Evolutionary conservation across 2,888 invertebrate species (phyloP), one percentile per base, ranked within the genome.

Genomic region (Tigriopus californicus): DNA sequence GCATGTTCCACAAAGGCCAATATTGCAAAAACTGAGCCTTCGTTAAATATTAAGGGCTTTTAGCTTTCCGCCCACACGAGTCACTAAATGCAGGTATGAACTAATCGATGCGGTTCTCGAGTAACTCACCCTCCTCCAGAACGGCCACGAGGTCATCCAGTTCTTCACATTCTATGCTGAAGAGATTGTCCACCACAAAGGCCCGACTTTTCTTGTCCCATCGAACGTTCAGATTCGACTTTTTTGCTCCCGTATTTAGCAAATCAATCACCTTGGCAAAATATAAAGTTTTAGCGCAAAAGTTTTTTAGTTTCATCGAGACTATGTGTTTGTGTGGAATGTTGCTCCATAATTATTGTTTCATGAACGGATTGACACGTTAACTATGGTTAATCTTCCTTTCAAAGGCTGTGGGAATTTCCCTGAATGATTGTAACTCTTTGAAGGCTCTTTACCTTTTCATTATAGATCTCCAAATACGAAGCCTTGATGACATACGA

Each of bases 181-280:
- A 94, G n/a, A 88, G 77, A 71, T 94, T 94, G 71, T 94, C 94
- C 5, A 94, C 92, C 70, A 91, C 92, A 72, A 94, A 94, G 2
- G 91, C 85, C 13, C 87, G 76, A 53, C 83, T 83, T 69, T 91
- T 91, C 70, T 92, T 91, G 48, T 88, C 87, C 92, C 94, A 94
- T 54, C 94, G 77, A 12, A 94, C 90, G 60, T 86, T 83, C 49
- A 92, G 75, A 0, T 90, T 84, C 70, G 85, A 83, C 55, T 85
- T 77, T 1, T 82, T 79, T 47, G 78, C 80, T 33, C 86, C 86
- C 0, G 90, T 86, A 73, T 94, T 94, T 51, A 94, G 75, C 59
- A 94, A 78, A 74, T 94, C 94, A 71, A 91, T 88, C 61, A 92
- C 90, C 91, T 92, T 70, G 44, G 68, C 67, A 61, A 33, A 33